These are phyloP conservation scores for Rhopalosiphum padi DNA, from an alignment of 1,140 invertebrate genomes.

Conservation along the genomic window DNA sequence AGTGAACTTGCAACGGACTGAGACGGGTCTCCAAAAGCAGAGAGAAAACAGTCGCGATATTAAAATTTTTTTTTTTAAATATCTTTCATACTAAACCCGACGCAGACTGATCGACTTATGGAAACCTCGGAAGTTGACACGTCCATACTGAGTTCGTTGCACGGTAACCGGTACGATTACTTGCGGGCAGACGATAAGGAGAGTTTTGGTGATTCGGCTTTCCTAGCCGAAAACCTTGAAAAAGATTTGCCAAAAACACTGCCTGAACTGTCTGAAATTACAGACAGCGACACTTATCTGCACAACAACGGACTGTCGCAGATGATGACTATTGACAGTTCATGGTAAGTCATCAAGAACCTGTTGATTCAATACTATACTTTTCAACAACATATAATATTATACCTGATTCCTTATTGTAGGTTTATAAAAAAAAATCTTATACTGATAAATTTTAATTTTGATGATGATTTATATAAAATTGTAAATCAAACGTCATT, in stretches of 20 bases:
- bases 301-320: not conserved
- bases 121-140: conserved; percentile 52
- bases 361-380: conserved; percentile 21
- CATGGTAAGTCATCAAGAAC: conserved; percentile 35
- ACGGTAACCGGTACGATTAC: conserved; percentile 40
- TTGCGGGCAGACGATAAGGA: conserved; percentile 43
- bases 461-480: not conserved
- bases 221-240: conserved; percentile 20
- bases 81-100: not conserved
- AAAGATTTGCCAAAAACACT: conserved; percentile 40
- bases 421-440: not conserved
- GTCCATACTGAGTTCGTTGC: conserved; percentile 48
- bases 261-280: conserved; percentile 46
- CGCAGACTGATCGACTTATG: conserved; percentile 43
- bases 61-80: not conserved
- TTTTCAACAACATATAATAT: not conserved
- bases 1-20: not conserved
- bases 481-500: not conserved
- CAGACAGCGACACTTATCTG: conserved; percentile 25
- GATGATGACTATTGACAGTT: conserved; percentile 53
- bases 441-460: not conserved
- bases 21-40: no score
- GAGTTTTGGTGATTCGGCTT: conserved; percentile 18
- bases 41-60: not conserved
- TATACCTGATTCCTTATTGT: not conserved